Conservation (phyloP, 1,140 invertebrate genomes). For the Pseudomyrmex cubaensis region DNA sequence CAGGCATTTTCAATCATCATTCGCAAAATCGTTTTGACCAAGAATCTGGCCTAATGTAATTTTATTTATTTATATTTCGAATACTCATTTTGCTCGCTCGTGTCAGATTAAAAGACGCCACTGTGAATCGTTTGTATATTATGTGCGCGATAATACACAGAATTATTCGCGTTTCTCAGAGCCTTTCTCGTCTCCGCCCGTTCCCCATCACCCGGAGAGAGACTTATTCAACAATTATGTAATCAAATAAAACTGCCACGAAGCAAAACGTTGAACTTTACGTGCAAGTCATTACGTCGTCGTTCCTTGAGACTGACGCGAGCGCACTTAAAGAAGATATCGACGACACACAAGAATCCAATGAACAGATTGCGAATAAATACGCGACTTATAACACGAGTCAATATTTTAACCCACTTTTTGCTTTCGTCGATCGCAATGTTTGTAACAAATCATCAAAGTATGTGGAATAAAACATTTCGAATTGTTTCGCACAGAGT, state of each 20-base stretch:
- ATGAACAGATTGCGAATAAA: no score
- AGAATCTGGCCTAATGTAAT: no score
- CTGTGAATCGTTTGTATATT: background rate
- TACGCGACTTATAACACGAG: no score
- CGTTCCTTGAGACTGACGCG: background rate
- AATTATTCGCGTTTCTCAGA: slow-evolving; percentile 25
- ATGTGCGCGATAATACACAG: background rate
- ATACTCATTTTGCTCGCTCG: no score
- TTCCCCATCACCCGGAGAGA: background rate
- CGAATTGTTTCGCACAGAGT: no score
- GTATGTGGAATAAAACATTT: no score
- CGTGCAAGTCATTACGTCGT: slow-evolving; percentile 14
- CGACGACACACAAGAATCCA: background rate
- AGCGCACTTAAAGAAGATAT: slow-evolving; percentile 44
- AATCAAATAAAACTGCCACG: slow-evolving; percentile 78
- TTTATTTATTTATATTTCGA: no score
- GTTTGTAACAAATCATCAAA: no score
- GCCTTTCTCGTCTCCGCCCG: background rate
- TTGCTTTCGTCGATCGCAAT: no score
- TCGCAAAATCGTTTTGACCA: no score
- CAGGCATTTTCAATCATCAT: no score
- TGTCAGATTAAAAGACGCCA: background rate
- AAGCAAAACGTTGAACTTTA: slow-evolving; percentile 79
- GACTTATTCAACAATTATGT: slow-evolving; percentile 80
- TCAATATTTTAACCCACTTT: no score